phyloP scores from a whole-genome alignment of 2,888 invertebrate genomes.

The Biston betularia region DNA sequence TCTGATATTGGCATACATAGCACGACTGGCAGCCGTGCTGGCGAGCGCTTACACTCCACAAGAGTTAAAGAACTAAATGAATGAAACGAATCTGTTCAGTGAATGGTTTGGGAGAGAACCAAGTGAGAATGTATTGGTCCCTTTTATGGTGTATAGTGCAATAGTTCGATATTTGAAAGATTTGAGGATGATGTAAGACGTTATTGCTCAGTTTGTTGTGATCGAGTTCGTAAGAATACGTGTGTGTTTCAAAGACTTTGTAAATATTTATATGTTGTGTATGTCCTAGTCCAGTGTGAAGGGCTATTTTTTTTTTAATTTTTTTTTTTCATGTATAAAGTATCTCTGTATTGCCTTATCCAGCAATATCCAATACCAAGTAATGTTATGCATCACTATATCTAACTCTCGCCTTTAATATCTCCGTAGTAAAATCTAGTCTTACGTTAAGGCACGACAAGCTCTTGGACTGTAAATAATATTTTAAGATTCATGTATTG shows the following conservation, averaged over 20 bases:
- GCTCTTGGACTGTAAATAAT: conserved; percentile 80
- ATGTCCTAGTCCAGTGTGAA: conserved; percentile 52
- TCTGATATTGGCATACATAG: conserved; percentile 81
- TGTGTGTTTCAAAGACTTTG: conserved; percentile 61
- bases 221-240: conserved; percentile 45
- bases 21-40: conserved; percentile 78
- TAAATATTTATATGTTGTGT: conserved; percentile 57
- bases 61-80: conserved; percentile 29
- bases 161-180: conserved; percentile 21
- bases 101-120: conserved; percentile 4
- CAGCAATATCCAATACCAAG: conserved; percentile 54
- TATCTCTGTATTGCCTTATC: conserved; percentile 63
- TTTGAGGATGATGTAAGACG: conserved; percentile 41
- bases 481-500: conserved; percentile 73
- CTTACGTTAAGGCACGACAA: conserved; percentile 81
- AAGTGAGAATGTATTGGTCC: background rate
- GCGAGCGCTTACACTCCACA: conserved; percentile 67
- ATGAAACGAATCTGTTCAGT: conserved; percentile 39
- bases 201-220: conserved; percentile 51
- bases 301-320: conserved; percentile 54
- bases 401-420: conserved; percentile 70
- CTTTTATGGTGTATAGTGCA: conserved; percentile 32
- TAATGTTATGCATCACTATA: conserved; percentile 57
- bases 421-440: conserved; percentile 84
- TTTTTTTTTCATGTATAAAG: conserved; percentile 54